Evolutionary conservation across 2,113 vertebrate species (phyloP).

Genomic region (Cygnus atratus): DNA sequence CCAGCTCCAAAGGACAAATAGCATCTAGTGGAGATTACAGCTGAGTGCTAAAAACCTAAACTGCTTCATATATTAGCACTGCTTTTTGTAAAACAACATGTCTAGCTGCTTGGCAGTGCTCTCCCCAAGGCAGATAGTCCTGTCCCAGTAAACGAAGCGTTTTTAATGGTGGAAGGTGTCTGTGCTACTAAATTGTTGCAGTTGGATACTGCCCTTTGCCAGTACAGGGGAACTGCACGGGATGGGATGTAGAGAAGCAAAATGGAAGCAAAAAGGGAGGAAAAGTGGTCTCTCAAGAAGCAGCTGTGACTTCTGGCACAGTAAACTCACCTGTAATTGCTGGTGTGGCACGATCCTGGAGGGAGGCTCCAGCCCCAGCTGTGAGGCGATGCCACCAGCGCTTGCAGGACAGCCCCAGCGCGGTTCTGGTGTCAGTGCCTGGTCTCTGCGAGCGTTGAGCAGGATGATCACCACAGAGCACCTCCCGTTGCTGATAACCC

Average conservation of each 20-base stretch:
- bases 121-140: neutral
- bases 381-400: rapidly evolving
- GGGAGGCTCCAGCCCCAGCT: neutral
- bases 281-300: neutral
- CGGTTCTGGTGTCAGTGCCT: rapidly evolving
- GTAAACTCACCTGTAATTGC: neutral
- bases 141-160: neutral
- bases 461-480: no score
- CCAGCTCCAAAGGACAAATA: conserved; percentile 46
- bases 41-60: neutral
- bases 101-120: neutral
- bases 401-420: neutral
- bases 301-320: neutral
- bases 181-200: neutral
- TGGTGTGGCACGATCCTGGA: neutral
- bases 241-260: neutral
- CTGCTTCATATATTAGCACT: neutral
- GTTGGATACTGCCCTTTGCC: neutral
- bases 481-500: no score
- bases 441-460: neutral
- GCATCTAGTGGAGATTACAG: neutral
- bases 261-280: neutral
- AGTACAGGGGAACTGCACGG: neutral
- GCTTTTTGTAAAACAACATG: neutral
- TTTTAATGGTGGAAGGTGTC: neutral